Percentiles rank a stretch among this genome's conserved stretches.
Conservation (phyloP, 2,888 invertebrate species). For the Oithona nana region DNA sequence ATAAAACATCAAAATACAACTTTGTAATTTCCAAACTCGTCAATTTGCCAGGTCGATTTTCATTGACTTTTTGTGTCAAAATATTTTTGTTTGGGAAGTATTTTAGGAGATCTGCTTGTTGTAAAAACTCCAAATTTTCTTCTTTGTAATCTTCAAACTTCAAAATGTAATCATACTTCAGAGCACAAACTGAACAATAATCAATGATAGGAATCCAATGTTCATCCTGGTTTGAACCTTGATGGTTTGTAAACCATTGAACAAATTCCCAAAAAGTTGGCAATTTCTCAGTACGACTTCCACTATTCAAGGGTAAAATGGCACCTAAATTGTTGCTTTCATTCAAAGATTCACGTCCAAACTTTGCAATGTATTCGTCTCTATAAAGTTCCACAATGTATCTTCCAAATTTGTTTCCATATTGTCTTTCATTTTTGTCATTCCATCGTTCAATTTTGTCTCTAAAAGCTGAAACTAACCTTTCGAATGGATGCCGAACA, state of each 20-base stretch:
- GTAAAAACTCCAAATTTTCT: conserved; percentile 28
- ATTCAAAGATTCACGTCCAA: too few relatives aligned
- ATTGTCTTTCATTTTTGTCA: too few relatives aligned
- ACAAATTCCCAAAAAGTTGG: neutral
- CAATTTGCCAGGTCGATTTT: neutral
- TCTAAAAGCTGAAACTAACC: too few relatives aligned
- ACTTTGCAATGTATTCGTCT: too few relatives aligned
- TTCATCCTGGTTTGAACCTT: conserved; percentile 28
- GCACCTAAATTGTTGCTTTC: conserved; percentile 13
- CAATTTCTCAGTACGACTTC: neutral
- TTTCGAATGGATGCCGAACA: too few relatives aligned
- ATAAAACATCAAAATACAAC: conserved; percentile 54
- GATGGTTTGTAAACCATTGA: conserved; percentile 20
- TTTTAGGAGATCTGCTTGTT: neutral
- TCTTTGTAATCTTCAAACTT: conserved; percentile 23
- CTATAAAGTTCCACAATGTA: too few relatives aligned
- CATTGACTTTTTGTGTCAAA: neutral
- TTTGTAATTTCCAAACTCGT: conserved; percentile 39
- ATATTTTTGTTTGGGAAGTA: neutral
- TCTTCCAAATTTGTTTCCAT: too few relatives aligned
- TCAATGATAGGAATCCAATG: conserved; percentile 21
- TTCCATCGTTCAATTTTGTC: too few relatives aligned
- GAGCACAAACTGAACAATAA: neutral
- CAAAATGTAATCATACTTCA: neutral
- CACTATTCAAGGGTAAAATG: neutral